These are phyloP conservation scores for Brachyhypopomus occidentalis DNA, from an alignment of 2,113 vertebrate species.

Conservation along the genomic window DNA sequence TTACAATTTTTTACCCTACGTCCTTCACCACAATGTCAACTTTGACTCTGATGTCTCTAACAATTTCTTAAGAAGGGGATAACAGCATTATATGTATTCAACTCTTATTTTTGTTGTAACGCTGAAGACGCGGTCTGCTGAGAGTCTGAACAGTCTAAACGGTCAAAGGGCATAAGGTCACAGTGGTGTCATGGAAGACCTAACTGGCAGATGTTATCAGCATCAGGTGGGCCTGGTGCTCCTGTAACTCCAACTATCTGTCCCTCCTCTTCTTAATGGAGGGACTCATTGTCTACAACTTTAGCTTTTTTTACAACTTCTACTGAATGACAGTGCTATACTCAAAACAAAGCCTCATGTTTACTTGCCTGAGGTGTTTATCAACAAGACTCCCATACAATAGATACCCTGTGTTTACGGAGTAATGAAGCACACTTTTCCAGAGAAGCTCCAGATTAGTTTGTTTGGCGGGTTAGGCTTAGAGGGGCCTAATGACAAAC, in stretches of 20 bases:
- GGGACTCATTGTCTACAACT: conserved; percentile 26
- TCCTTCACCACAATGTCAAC: too few species aligned
- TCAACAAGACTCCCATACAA: conserved; percentile 42
- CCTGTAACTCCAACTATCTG: conserved; percentile 16
- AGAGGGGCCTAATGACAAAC: conserved; percentile 29
- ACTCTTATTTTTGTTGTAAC: too few species aligned
- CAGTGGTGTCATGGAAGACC: conserved; percentile 26
- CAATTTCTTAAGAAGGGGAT: too few species aligned
- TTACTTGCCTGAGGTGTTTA: conserved; percentile 49
- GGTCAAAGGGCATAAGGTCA: conserved; percentile 25
- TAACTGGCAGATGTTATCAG: conserved; percentile 48
- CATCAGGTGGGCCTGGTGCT: neutral
- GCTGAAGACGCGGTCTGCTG: neutral
- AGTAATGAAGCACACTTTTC: neutral
- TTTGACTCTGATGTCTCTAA: too few species aligned
- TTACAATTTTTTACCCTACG: too few species aligned
- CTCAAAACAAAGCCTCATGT: conserved; percentile 50
- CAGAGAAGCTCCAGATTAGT: conserved; percentile 24
- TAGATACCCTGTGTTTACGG: conserved; percentile 37
- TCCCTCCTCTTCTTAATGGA: conserved; percentile 28
- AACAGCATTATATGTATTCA: too few species aligned
- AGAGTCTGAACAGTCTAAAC: neutral
- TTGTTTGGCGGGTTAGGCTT: conserved; percentile 29
- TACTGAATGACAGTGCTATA: conserved; percentile 39
- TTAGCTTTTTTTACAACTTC: conserved; percentile 32